Percentiles rank a stretch among this genome's conserved stretches.
Evolutionary conservation across 2,797 vertebrate genomes (phyloP).

Genomic region (Fundulus diaphanus): DNA sequence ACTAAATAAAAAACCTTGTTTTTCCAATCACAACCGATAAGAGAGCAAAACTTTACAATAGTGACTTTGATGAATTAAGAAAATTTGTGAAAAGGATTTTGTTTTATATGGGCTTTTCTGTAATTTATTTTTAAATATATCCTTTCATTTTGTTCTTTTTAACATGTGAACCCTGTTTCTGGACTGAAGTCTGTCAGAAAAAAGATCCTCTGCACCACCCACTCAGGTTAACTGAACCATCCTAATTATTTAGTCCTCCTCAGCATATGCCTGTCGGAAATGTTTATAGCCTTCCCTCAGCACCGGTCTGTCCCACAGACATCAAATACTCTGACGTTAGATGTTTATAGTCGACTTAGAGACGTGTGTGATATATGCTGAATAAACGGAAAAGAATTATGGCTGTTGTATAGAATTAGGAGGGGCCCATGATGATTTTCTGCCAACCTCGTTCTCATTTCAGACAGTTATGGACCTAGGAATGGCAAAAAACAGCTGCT

Average conservation of each 20-base stretch:
- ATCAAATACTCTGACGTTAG: constrained; percentile 56
- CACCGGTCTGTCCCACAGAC: constrained; percentile 58
- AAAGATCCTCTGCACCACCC: constrained; percentile 19
- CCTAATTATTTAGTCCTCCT: constrained; percentile 47
- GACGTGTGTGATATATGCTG: constrained; percentile 70
- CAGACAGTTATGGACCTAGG: constrained; percentile 77
- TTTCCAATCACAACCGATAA: not conserved
- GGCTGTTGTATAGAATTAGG: constrained; percentile 57
- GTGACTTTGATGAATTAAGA: not conserved
- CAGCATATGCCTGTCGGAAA: constrained; percentile 47
- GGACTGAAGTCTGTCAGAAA: not conserved
- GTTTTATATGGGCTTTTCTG: not conserved
- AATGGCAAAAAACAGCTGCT: constrained; percentile 82
- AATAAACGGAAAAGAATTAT: constrained; percentile 70
- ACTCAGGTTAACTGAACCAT: constrained; percentile 40
- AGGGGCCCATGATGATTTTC: constrained; percentile 44
- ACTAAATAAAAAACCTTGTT: not conserved
- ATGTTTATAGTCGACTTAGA: constrained; percentile 70
- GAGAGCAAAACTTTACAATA: not conserved
- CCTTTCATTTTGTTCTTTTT: not conserved
- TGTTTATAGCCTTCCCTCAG: constrained; percentile 47
- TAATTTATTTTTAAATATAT: not conserved
- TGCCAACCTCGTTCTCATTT: constrained; percentile 59
- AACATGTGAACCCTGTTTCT: constrained; percentile 1
- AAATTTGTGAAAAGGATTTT: not conserved